Base-by-base conservation (phyloP, 2,888 invertebrate species). In the Agrochola lota region DNA sequence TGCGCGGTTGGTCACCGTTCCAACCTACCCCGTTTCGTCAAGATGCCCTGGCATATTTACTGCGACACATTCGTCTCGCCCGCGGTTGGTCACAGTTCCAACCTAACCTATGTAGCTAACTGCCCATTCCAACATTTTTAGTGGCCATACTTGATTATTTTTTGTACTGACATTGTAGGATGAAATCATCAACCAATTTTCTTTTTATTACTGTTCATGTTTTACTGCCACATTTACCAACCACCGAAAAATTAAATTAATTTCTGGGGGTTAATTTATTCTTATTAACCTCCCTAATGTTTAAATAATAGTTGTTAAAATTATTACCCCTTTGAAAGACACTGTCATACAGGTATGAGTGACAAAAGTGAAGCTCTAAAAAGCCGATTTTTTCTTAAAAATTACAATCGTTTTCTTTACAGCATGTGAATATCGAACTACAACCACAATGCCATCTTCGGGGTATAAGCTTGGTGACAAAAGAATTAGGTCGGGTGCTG, bases 401-500 rank as follows among this genome's bases (percentile, higher is more conserved):
- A 20, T 17, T 57, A 71, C 12, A 55, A 1, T 23, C 5, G 9
- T 72, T 69, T 69, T 80, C 1, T 63, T 83, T 73, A 26, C 84
- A 83, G 84, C 66, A 3, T 70, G 70, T 71, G 26, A 57, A 26
- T 17, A n/a, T 64, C n/a, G 4, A 17, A 20, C n/a, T 46, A 17
- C n/a, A 20, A 30, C 12, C 6, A 6, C 17, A 9, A 0, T 30
- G 26, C 35, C 64, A 23, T n/a, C 30, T 49, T 1, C 12, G 11
- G 17, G 15, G 6, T 30, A 35, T 6, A 52, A 6, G 23, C 20
- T 63, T 12, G 15, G 11, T 55, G 59, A 55, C 4, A 55, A 57
- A 66, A 72, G 35, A 55, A 4, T 6, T 17, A 59, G 57, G 35
- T 26, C 23, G 0, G 23, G n/a, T 1, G n/a, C 55, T 12, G 71